Evolutionary conservation across 2,888 invertebrate species (phyloP), one percentile per base, ranked within the genome.

Genomic region (Machimus atricapillus): DNA sequence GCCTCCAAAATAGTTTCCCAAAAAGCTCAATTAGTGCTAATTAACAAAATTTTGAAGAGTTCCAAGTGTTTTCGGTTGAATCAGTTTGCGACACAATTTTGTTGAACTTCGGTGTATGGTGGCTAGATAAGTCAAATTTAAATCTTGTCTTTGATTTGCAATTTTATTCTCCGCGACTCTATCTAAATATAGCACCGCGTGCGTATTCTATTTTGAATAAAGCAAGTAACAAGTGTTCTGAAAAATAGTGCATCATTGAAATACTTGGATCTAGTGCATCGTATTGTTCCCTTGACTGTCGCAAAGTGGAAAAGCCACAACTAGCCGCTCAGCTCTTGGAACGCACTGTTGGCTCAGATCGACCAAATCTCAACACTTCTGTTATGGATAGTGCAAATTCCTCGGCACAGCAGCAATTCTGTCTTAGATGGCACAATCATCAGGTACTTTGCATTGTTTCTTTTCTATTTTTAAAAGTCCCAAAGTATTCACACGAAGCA

Each of bases 381-480:
- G 87, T 87, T 88, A 87, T 88, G 88, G 87, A 87, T 87, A 88
- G 86, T 87, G 82, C 85, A 87, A 87, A 73, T 83, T 77, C 87
- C 81, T 85, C 90, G 88, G 40, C 88, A 89, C 91, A 91, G 52
- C 85, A 96, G 93, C 96, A 97, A 92, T 97, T 97, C 93, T 97
- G 96, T 92, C 94, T 97, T 91, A 94, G 96, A 92, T 97, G 97
- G 97, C 97, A 97, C 93, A 97, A 96, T 93, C 96, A 95, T 93
- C 95, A 95, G 94, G 95, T 95, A 58, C 86, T 86, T 86, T 86
- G 66, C 37, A 86, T 86, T 86, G 77, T 86, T 77, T 78, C 46
- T 78, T 46, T n/a, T 86, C 77, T 86, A 86, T 86, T 86, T 77
- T 86, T 77, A 86, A 86, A 78, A 86, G 52, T 14, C 46, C 23